Conservation (phyloP, 2,797 vertebrate genomes). For the Odontamblyopus rebecca region DNA sequence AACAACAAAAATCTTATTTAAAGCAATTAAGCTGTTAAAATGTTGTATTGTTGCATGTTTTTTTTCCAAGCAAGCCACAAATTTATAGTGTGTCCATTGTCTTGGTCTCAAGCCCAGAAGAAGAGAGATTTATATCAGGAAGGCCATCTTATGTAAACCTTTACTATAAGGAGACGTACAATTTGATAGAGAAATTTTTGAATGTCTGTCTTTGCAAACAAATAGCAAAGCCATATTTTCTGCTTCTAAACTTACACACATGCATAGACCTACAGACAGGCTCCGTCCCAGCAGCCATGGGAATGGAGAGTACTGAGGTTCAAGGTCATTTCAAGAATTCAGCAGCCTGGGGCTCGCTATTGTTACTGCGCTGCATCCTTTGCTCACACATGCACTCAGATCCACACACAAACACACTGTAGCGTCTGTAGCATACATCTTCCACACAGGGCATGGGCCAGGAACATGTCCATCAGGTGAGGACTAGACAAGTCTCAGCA, state of each 20-base stretch:
- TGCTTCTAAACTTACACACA: slow-evolving; percentile 42
- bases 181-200: slow-evolving; percentile 8
- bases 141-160: neutral
- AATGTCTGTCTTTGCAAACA: slow-evolving; percentile 24
- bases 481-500: slow-evolving; percentile 70
- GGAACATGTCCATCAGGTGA: slow-evolving; percentile 79
- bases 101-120: too few relatives aligned
- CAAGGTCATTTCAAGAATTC: slow-evolving; percentile 86
- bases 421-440: slow-evolving; percentile 33
- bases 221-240: slow-evolving; percentile 47
- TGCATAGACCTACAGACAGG: slow-evolving; percentile 50
- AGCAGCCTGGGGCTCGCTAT: slow-evolving; percentile 81
- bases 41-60: neutral
- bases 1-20: neutral
- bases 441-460: slow-evolving; percentile 38
- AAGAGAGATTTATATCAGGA: too few relatives aligned
- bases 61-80: neutral
- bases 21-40: neutral
- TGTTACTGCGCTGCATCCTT: slow-evolving; percentile 72
- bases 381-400: slow-evolving; percentile 55
- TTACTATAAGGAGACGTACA: neutral
- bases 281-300: slow-evolving; percentile 76
- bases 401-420: slow-evolving; percentile 41
- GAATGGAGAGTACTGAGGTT: slow-evolving; percentile 83
- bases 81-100: neutral